Base-by-base conservation (phyloP, 2,113 vertebrate genomes). In the Saguinus midas region DNA sequence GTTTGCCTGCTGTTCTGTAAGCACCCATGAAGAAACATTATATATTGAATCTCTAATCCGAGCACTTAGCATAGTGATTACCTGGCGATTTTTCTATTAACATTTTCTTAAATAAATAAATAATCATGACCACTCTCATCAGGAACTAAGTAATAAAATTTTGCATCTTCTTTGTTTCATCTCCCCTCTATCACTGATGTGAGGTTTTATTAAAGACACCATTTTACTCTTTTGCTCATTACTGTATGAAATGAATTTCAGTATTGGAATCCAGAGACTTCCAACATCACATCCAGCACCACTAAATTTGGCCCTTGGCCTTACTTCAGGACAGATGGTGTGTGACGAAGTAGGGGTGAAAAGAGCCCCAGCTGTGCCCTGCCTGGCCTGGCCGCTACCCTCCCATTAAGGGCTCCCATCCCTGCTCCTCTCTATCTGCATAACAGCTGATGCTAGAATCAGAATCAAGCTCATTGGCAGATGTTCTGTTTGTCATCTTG, bases 401-500 rank as follows among this genome's bases (percentile, higher is more conserved):
- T 81, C 58, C 23, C 23, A 75, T 68, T 81, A 72, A 96, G 70
- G 29, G 82, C 43, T 85, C 20, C 52, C 64, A 66, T 40, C 10
- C 18, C 84, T 78, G 61, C 25, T 78, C 50, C 25, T 82, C 37
- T 88, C 57, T 32, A 45, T 94, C 76, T 88, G 40, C 58, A 40
- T 79, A 88, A 94, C 75, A 94, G 55, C 93, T 80, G 72, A 89
- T 76, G n/a, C 93, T 86, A 27, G 87, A 66, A 58, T n/a, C 72
- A 82, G 80, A 23, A 57, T 35, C 35, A 14, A 20, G 45, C 14
- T 88, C 76, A 72, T 8, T 0, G 1, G 64, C 95, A 97, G 95
- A 94, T 97, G 95, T 92, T 97, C 84, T 91, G 17, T 45, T 66
- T 96, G 48, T 84, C 61, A 83, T 83, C 37, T 79, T 55, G 50